Percentiles rank a stretch among this genome's conserved stretches.
phyloP scores from a whole-genome alignment of 2,797 vertebrate genomes.

The Oreochromis mossambicus region DNA sequence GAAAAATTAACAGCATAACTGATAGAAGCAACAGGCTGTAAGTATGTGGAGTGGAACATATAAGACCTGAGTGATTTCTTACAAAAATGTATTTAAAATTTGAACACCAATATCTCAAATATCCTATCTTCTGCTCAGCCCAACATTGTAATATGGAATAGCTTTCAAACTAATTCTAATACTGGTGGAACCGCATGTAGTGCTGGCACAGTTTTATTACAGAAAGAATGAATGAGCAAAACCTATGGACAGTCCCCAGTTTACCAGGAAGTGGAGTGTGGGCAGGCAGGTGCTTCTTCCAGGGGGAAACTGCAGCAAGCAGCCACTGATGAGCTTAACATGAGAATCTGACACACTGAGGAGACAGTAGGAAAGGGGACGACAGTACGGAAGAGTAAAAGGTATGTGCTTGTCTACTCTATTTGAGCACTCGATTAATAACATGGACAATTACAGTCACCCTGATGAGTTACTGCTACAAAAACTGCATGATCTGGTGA shows the following conservation, averaged over 20 bases:
- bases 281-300: not conserved
- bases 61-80: not conserved
- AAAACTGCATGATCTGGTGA: not conserved
- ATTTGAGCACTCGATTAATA: not conserved
- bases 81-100: not conserved
- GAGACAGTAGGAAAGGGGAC: not conserved
- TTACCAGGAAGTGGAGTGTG: not conserved
- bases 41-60: not conserved
- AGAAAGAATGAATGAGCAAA: not conserved
- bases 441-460: not conserved
- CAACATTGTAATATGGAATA: not conserved
- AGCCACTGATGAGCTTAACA: not conserved
- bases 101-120: not conserved
- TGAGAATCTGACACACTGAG: not conserved
- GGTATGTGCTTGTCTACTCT: not conserved
- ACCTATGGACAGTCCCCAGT: not conserved
- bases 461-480: not conserved
- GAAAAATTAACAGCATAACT: not conserved
- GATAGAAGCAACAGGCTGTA: not conserved
- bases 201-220: not conserved
- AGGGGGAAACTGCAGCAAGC: not conserved
- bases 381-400: not conserved
- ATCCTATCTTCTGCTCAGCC: rapidly evolving
- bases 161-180: not conserved
- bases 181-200: not conserved